These are phyloP conservation scores for Himalopsyche phryganea DNA, from an alignment of 1,140 invertebrate genomes.

Conservation along the genomic window DNA sequence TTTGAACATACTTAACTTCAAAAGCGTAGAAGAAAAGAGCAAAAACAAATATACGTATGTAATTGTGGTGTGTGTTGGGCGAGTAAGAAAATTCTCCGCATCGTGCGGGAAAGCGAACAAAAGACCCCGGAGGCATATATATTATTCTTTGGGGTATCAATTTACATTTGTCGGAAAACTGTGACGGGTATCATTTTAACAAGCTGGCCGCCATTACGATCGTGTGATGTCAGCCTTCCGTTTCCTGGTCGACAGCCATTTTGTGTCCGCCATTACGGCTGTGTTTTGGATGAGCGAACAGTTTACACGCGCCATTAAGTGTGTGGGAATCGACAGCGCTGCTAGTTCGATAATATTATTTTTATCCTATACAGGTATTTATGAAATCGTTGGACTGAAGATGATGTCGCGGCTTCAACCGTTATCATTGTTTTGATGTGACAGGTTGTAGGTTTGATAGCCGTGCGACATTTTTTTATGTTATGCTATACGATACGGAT, in stretches of 20 bases:
- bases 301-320: slow-evolving; percentile 16
- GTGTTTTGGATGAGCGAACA: neutral
- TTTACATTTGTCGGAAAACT: slow-evolving; percentile 24
- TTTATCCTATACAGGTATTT: too few species aligned
- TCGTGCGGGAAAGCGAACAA: neutral
- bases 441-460: slow-evolving; percentile 16
- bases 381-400: too few species aligned
- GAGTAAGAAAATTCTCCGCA: too few species aligned
- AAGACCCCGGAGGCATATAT: slow-evolving; percentile 9
- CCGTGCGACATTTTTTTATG: slow-evolving; percentile 6
- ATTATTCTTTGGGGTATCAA: slow-evolving; percentile 24
- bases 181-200: slow-evolving; percentile 24
- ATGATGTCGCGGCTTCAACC: neutral
- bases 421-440: neutral
- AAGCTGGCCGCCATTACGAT: slow-evolving; percentile 15
- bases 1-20: too few species aligned
- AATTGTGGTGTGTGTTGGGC: too few species aligned
- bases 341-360: too few species aligned
- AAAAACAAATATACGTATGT: too few species aligned
- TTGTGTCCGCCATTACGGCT: slow-evolving; percentile 11
- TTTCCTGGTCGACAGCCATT: neutral
- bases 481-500: too few species aligned
- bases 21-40: too few species aligned
- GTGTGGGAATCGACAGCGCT: slow-evolving; percentile 8
- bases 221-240: slow-evolving; percentile 13